Percentiles rank a stretch among this genome's conserved stretches.
phyloP scores from a whole-genome alignment of 2,888 invertebrate species.

The Cacoxenus indagator region DNA sequence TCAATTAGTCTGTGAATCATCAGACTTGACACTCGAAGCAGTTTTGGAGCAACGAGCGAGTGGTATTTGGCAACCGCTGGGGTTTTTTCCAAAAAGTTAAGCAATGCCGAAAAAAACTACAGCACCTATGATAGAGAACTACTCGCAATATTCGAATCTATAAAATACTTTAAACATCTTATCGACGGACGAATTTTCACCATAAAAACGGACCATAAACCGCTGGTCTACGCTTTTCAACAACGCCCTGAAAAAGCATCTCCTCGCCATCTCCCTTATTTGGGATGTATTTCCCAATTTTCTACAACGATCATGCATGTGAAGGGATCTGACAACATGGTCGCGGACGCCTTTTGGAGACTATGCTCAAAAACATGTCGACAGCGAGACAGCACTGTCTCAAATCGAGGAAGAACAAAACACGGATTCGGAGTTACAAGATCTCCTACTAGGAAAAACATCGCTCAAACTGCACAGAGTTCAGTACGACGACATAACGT shows the following conservation, averaged over 20 bases:
- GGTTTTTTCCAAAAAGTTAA: conserved; percentile 26
- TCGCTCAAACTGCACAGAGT: neutral
- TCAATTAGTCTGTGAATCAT: neutral
- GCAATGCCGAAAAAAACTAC: neutral
- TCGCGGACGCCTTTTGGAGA: too few species aligned
- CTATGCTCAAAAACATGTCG: too few species aligned
- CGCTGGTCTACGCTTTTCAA: neutral
- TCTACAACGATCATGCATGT: too few species aligned
- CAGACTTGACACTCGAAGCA: neutral
- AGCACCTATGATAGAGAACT: neutral
- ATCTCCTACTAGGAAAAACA: neutral
- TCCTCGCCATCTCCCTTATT: too few species aligned
- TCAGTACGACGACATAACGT: neutral
- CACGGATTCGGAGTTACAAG: neutral
- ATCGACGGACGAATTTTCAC: neutral
- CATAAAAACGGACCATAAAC: neutral
- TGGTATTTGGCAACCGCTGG: conserved; percentile 18
- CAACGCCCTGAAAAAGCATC: neutral
- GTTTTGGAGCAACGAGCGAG: conserved; percentile 19
- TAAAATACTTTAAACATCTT: neutral
- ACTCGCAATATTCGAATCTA: neutral
- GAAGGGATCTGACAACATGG: too few species aligned
- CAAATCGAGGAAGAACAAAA: neutral
- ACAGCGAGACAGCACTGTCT: neutral
- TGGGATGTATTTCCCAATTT: too few species aligned